Base-by-base conservation (phyloP, 1,140 invertebrate genomes). In the Cherax destructor region DNA sequence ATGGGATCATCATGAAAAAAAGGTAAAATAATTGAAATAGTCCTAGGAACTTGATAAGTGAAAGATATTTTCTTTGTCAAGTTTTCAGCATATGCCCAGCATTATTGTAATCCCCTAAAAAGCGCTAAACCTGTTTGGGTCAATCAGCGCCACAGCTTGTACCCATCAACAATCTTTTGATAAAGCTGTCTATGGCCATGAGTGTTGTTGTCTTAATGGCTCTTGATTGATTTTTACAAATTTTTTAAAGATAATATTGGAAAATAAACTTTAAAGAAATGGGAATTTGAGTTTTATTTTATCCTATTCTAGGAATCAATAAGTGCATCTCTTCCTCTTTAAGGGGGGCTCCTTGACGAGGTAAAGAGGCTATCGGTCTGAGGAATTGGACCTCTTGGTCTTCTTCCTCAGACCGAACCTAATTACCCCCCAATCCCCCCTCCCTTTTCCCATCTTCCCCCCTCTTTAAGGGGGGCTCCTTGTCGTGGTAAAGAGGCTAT, bases 211-310 rank as follows among this genome's bases (percentile, higher is more conserved):
- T 69, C 69, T 74, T 30, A 30, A 21, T 74, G 69, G 69, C 69
- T 74, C 69, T 74, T 74, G 69, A 74, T 74, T 74, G 69, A 74
- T 74, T 74, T 74, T 74, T 74, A 74, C 69, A 74, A n/a, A 74
- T 74, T 74, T 74, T 69, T 74, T 74, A 74, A 74, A 74, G 69
- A 74, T 74, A 74, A 24, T 74, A 9, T 9, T 74, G 69, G 69
- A 74, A 74, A 74, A 74, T 74, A 74, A 9, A 74, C 69, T 10
- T 74, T 30, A 74, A 74, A 74, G n/a, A 74, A 30, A 74, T 74
- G 69, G 69, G 69, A 74, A 74, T 18, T 18, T 69, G 6, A 30
- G 7, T 21, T 74, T 74, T 74, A 6, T 74, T 74, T 74, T 11
- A 74, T 30, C 11, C 11, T 74, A 7, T 30, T 69, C 13, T 13